Evolutionary conservation across 2,797 vertebrate genomes (phyloP), one percentile per base, ranked within the genome.

Genomic region (Hoplostethus atlanticus): DNA sequence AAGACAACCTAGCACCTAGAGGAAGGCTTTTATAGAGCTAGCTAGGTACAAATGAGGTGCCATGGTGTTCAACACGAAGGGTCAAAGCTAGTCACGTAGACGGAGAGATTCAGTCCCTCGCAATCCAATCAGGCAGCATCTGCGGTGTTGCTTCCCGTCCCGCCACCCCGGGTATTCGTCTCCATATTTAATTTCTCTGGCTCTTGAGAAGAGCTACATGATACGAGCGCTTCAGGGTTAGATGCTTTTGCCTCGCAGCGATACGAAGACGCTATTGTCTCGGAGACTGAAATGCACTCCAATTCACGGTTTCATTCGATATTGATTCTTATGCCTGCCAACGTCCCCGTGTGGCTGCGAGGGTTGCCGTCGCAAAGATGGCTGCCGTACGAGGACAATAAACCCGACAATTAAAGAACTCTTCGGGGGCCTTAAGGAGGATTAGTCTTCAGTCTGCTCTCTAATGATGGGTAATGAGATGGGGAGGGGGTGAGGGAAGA

Each of bases 381-480:
- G 67, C 75, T 40, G 17, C 66, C 34, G 5, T n/a, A 17, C 38
- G 48, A 1, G 31, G 66, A 72, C 75, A 81, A 62, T 79, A 82
- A 84, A 64, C 66, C 46, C 54, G 21, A 76, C 64, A 21, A 68
- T 85, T 69, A 60, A 68, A 69, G 71, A 73, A 76, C 76, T 83
- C 80, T 34, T 53, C 40, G 42, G 77, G 76, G 73, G 67, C 59
- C 75, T 84, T 66, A 73, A 78, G 62, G 66, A 76, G 85, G 87
- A 91, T 89, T 84, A 87, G 75, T 69, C 50, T 69, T 73, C 73
- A 76, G 73, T 81, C 80, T 87, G 84, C 77, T 76, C 55, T 83
- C 86, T 89, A 87, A 89, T 86, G 70, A 84, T 69, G 67, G 64
- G 55, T 82, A 84, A 80, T 78, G 59, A 81, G 59, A 34, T 31